A percentile compares a stretch with the other conserved stretches of the same genome.
These are phyloP conservation scores for Platichthys stellatus DNA, from an alignment of 2,113 vertebrate genomes.

Conservation along the genomic window DNA sequence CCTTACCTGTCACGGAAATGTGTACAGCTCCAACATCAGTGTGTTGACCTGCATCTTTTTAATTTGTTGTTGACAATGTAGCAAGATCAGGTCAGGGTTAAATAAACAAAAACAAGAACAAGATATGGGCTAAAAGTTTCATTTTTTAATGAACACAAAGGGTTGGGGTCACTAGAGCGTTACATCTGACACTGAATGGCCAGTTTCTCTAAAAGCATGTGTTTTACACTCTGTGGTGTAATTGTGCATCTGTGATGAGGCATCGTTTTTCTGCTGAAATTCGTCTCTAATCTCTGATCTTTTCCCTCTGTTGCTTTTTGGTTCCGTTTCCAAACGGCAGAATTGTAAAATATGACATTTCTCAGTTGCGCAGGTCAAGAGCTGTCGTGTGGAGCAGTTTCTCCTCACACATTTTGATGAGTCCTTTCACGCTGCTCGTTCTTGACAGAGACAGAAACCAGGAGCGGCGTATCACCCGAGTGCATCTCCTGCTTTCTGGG, in stretches of 20 bases:
- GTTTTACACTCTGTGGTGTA: no score
- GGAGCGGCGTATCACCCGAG: slow-evolving; percentile 49
- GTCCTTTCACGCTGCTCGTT: slow-evolving; percentile 35
- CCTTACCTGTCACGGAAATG: neutral
- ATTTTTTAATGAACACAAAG: no score
- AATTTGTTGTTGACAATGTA: neutral
- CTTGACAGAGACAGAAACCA: slow-evolving; percentile 49
- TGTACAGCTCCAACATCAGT: no score
- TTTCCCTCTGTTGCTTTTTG: neutral
- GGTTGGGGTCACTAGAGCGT: no score
- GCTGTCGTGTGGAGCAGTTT: slow-evolving; percentile 20
- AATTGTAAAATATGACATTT: slow-evolving; percentile 44
- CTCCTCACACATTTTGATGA: slow-evolving; percentile 34
- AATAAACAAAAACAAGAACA: neutral
- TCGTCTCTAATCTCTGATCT: neutral
- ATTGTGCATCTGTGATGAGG: neutral
- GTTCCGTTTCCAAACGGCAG: neutral
- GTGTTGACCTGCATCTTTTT: neutral
- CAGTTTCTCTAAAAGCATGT: no score
- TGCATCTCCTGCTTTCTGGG: slow-evolving; percentile 47
- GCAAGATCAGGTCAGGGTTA: neutral
- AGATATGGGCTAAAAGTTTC: neutral
- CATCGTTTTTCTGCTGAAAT: neutral
- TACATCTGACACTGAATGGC: no score
- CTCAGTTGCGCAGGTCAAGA: slow-evolving; percentile 45